Base-by-base conservation (phyloP, 2,797 vertebrate species). In the Scolopax rusticola region DNA sequence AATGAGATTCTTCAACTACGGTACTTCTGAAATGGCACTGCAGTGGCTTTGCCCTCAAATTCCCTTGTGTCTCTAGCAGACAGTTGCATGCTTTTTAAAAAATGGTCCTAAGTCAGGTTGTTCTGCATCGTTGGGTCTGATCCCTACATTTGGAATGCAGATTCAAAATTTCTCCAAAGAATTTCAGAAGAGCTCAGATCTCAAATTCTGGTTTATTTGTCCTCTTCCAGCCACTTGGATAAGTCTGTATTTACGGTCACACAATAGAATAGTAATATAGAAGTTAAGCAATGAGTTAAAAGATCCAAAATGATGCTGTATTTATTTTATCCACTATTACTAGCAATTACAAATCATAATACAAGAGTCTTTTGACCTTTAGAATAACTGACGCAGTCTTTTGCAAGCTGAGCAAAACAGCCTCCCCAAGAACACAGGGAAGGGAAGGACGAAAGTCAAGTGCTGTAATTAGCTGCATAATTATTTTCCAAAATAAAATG, bases 401-500 rank as follows among this genome's bases (percentile, higher is more conserved):
- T 95, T 96, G 96, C 95, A 70, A 94, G 91, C 88, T 75, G 89
- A 96, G 87, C 91, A 85, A 87, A 95, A 80, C 87, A 90, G 80
- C 91, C 84, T 96, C 92, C 92, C 93, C 86, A 70, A 88, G 84
- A 95, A 74, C 63, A 63, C 79, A 82, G 69, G 88, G 79, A 94
- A 96, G 95, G 92, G 59, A 87, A 77, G 11, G 91, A 96, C 38
- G 33, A 73, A 82, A 97, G 92, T 97, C 96, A 96, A 98, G 89
- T 96, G 89, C 92, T 95, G 89, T 89, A 97, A 98, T 98, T 97
- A 98, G 96, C 94, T 76, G 51, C 68, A 27, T 93, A 85, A 97
- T 97, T 96, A 97, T 97, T 97, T 97, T 96, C 92, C 96, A 96
- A 97, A 98, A 97, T 95, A 96, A 98, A 94, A 86, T 68, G 96